Evolutionary conservation across 2,113 vertebrate genomes (phyloP), one percentile per base, ranked within the genome.

Genomic region (Tautogolabrus adspersus): DNA sequence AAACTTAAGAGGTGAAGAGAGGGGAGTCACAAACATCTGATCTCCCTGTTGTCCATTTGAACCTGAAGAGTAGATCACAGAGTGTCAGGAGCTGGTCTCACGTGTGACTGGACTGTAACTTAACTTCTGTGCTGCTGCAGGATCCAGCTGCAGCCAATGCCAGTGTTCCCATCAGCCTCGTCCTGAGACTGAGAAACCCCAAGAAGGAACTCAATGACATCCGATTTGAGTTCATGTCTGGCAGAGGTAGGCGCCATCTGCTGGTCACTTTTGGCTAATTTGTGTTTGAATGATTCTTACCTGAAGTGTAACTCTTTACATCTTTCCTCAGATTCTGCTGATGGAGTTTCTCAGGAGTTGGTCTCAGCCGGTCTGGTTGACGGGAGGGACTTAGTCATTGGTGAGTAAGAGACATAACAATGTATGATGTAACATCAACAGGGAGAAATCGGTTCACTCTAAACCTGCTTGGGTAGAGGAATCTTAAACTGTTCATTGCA

Each of bases 161-260:
- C 0, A 95, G 95, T 79, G 76, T 96, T 77, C 95, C 96, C 79
- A 98, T 98, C 89, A 98, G 96, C 80, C 95, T 98, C 13, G 97
- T 98, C 15, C 92, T 98, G 83, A 96, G 97, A 92, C 94, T 98
- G 94, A 96, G 98, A 90, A 99, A 99, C 94, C 95, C 94, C 73
- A 99, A 99, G 94, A 99, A 98, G 91, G 98, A 99, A 79, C 96
- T 99, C 82, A 99, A 99, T 67, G 98, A 99, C 91, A 99, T 99
- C 84, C 94, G 97, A 73, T 99, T 99, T 89, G 98, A 99, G 92
- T 99, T 99, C 89, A 98, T 98, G 94, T 96, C 96, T 19, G 98
- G 98, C 85, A 97, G 97, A 97, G 98, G 98, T 99, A 90, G 91
- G 59, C 1, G 3, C 1, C 59, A 3, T 69, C 23, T 0, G 0